Conservation (phyloP, 2,113 vertebrate genomes). For the Alaudala cheleensis region DNA sequence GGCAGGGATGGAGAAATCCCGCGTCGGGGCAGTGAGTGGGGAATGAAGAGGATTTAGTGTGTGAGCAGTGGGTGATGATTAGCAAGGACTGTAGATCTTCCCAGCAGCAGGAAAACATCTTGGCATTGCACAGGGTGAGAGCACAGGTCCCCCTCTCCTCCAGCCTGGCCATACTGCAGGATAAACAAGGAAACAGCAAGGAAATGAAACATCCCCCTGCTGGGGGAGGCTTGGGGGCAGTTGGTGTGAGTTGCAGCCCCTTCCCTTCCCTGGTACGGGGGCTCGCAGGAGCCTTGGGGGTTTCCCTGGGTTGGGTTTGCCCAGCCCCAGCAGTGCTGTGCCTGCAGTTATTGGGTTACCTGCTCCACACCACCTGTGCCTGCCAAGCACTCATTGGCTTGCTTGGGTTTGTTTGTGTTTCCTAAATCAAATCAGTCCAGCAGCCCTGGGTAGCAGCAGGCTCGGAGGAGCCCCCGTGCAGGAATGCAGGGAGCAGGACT, state of each 20-base stretch:
- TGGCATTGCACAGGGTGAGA: rapidly evolving
- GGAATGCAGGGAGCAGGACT: neutral
- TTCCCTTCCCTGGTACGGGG: neutral
- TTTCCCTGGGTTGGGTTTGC: neutral
- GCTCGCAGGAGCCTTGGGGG: neutral
- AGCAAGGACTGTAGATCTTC: neutral
- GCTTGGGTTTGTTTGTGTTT: neutral
- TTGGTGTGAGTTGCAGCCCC: neutral
- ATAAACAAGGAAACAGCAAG: neutral
- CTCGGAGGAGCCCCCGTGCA: neutral
- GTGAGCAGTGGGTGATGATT: neutral
- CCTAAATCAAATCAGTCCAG: slow-evolving; percentile 1
- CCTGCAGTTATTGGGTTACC: slow-evolving; percentile 42
- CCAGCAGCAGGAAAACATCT: neutral
- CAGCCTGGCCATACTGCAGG: neutral
- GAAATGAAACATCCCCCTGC: neutral
- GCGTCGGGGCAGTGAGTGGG: neutral
- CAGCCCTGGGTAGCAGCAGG: neutral
- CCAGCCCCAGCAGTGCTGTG: neutral
- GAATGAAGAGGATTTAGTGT: neutral
- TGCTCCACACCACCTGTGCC: neutral
- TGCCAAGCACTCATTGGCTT: neutral
- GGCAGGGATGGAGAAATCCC: neutral
- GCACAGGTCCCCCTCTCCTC: neutral
- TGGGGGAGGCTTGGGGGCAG: neutral